These are phyloP conservation scores for Saxidomus purpurata DNA, from an alignment of 1,140 invertebrate genomes.

Conservation along the genomic window DNA sequence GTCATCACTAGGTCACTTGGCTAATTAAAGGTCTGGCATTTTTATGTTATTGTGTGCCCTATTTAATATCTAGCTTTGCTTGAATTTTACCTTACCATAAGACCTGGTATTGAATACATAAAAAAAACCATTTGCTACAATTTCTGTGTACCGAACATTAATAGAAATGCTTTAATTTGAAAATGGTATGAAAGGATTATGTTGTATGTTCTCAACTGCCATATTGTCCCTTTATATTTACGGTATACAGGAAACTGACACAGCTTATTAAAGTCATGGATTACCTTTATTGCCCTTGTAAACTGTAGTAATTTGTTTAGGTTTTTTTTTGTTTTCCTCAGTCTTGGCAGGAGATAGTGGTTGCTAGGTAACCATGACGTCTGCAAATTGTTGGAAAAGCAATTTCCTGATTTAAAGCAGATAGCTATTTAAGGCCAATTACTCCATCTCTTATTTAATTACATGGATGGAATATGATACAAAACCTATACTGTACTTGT, in stretches of 20 bases:
- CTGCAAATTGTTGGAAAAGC: neutral
- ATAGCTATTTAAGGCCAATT: constrained; percentile 10
- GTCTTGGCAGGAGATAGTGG: neutral
- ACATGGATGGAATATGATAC: neutral
- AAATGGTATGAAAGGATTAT: too few relatives aligned
- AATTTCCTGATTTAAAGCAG: constrained; percentile 18
- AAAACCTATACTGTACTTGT: neutral
- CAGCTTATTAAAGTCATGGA: neutral
- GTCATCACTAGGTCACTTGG: too few relatives aligned
- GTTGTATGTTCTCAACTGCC: too few relatives aligned
- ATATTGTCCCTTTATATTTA: neutral
- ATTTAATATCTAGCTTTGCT: too few relatives aligned
- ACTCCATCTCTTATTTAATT: neutral
- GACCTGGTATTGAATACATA: too few relatives aligned
- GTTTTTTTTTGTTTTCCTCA: too few relatives aligned
- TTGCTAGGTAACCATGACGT: neutral
- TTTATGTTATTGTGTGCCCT: too few relatives aligned
- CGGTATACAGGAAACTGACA: neutral
- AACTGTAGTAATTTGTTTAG: neutral
- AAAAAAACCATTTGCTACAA: too few relatives aligned
- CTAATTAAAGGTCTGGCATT: too few relatives aligned
- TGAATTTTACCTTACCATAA: too few relatives aligned
- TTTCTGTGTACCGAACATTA: too few relatives aligned
- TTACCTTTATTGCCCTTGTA: neutral
- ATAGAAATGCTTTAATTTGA: too few relatives aligned